phyloP scores from a whole-genome alignment of 2,113 vertebrate genomes.

The Rhizomys pruinosus region DNA sequence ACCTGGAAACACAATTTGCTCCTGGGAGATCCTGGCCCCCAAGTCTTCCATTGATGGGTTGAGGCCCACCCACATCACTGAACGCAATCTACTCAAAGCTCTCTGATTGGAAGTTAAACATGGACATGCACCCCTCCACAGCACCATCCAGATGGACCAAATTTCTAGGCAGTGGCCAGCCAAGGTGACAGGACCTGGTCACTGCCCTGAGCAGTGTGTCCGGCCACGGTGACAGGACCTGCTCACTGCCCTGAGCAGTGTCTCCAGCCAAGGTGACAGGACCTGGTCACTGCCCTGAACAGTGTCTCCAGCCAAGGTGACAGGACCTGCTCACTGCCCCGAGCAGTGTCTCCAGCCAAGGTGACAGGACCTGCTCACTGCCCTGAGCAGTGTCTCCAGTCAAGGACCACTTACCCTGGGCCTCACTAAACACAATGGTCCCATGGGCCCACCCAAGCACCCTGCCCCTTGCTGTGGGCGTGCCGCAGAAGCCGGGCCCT shows the following conservation, averaged over 20 bases:
- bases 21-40: neutral
- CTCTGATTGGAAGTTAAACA: neutral
- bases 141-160: neutral
- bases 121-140: neutral
- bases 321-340: neutral
- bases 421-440: neutral
- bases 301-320: neutral
- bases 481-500: neutral
- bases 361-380: neutral
- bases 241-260: too few relatives aligned
- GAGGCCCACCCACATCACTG: neutral
- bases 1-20: neutral
- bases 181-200: neutral
- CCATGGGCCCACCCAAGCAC: neutral
- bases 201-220: too few relatives aligned
- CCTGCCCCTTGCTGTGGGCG: neutral
- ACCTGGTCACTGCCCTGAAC: neutral
- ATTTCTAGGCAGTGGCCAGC: neutral
- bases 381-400: too few relatives aligned
- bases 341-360: too few relatives aligned
- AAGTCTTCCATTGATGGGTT: accelerated
- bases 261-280: neutral
- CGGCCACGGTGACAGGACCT: neutral
- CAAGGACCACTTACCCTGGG: neutral
- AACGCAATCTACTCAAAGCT: too few relatives aligned